phyloP scores from a whole-genome alignment of 2,797 vertebrate species.

The Coranthus polyacanthus region DNA sequence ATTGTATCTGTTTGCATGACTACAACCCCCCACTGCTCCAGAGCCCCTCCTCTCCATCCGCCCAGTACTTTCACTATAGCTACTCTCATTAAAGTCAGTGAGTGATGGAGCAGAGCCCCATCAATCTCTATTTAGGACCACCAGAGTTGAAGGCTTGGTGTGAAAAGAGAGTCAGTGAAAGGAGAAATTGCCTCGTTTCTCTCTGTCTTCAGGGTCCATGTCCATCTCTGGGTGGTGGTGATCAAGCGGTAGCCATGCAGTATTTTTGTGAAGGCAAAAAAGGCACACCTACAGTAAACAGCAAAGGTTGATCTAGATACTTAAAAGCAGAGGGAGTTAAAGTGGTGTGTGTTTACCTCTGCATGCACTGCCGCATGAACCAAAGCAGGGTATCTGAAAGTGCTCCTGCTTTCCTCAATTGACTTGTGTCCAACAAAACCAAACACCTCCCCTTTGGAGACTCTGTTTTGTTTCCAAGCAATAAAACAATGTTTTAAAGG shows the following conservation, averaged over 20 bases:
- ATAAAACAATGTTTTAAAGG: no score
- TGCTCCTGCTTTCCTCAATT: no score
- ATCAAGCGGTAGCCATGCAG: neutral
- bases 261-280: conserved; percentile 37
- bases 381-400: conserved; percentile 1
- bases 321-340: conserved; percentile 26
- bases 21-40: neutral
- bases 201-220: neutral
- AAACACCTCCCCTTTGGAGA: no score
- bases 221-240: neutral
- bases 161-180: conserved; percentile 28
- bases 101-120: conserved; percentile 65
- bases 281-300: conserved; percentile 21
- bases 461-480: no score
- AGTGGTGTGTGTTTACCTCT: conserved; percentile 29
- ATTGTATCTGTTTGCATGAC: conserved; percentile 35
- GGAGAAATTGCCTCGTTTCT: conserved; percentile 27
- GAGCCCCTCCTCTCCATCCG: neutral
- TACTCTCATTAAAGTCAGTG: conserved; percentile 66
- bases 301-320: conserved; percentile 11
- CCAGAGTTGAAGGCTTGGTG: conserved; percentile 60
- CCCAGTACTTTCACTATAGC: conserved; percentile 48
- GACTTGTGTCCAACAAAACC: no score
- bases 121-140: conserved; percentile 73
- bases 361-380: conserved; percentile 2